phyloP scores from a whole-genome alignment of 2,888 invertebrate species.

The Nemapogon koenigi region DNA sequence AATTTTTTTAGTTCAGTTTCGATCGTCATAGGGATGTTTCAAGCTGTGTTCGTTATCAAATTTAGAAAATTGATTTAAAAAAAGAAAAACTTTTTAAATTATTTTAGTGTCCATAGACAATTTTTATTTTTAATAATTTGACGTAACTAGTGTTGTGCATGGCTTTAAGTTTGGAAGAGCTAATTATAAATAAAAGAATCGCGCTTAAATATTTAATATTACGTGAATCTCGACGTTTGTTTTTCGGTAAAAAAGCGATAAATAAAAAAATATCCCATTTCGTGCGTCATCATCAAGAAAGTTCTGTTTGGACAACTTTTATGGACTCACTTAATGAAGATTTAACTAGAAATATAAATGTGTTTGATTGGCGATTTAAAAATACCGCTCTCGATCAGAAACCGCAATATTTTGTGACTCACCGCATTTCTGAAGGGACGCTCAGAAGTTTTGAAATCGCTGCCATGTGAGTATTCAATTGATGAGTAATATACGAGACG shows the following conservation, averaged over 20 bases:
- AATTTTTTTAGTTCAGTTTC: too few relatives aligned
- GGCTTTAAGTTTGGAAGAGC: slow-evolving; percentile 43
- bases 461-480: slow-evolving; percentile 20
- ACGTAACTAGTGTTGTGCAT: slow-evolving; percentile 22
- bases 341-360: slow-evolving; percentile 39
- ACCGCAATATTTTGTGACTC: neutral
- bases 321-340: slow-evolving; percentile 41
- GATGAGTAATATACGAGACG: neutral
- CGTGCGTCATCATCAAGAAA: slow-evolving; percentile 30
- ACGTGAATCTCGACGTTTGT: slow-evolving; percentile 35
- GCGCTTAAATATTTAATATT: slow-evolving; percentile 37
- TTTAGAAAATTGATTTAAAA: too few relatives aligned
- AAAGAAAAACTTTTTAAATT: too few relatives aligned
- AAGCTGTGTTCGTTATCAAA: too few relatives aligned
- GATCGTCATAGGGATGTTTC: too few relatives aligned
- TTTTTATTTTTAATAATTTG: neutral
- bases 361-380: slow-evolving; percentile 28
- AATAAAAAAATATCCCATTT: slow-evolving; percentile 46
- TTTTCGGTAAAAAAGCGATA: slow-evolving; percentile 37
- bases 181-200: slow-evolving; percentile 36
- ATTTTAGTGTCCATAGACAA: too few relatives aligned
- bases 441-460: slow-evolving; percentile 22
- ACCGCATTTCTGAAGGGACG: slow-evolving; percentile 26
- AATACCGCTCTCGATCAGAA: neutral
- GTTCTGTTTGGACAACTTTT: slow-evolving; percentile 32